Percentiles rank a stretch among this genome's conserved stretches.
These are phyloP conservation scores for Drosophila ohnishii DNA, from an alignment of 1,140 invertebrate species.

Conservation along the genomic window DNA sequence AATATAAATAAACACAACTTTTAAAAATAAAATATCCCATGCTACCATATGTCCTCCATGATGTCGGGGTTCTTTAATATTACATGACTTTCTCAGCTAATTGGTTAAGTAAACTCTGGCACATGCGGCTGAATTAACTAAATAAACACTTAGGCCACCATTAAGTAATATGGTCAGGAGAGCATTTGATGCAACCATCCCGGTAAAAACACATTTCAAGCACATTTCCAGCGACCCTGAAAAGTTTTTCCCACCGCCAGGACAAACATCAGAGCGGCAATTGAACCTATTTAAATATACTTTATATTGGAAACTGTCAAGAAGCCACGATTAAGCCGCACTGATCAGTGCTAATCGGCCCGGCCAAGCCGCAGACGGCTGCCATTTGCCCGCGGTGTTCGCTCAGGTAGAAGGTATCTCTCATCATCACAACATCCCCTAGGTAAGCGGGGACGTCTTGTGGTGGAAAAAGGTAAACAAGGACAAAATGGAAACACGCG, in stretches of 20 bases:
- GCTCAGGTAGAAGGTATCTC: slow-evolving; percentile 48
- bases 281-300: slow-evolving; percentile 79
- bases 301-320: slow-evolving; percentile 67
- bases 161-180: slow-evolving; percentile 24
- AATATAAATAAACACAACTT: background rate
- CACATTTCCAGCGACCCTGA: slow-evolving; percentile 46
- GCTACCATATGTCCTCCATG: slow-evolving; percentile 1
- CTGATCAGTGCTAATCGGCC: slow-evolving; percentile 63
- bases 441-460: slow-evolving; percentile 55
- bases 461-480: slow-evolving; percentile 48
- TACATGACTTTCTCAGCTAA: slow-evolving; percentile 43
- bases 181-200: slow-evolving; percentile 58
- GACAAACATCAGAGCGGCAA: slow-evolving; percentile 48
- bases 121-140: slow-evolving; percentile 36
- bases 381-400: slow-evolving; percentile 9
- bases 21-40: no score
- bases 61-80: background rate
- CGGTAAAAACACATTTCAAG: slow-evolving; percentile 51
- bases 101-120: slow-evolving; percentile 47
- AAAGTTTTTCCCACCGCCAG: slow-evolving; percentile 62
- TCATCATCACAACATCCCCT: slow-evolving; percentile 9
- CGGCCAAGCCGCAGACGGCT: slow-evolving; percentile 42
- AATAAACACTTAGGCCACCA: slow-evolving; percentile 23
- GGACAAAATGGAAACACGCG: slow-evolving; percentile 71
- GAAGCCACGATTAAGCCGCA: slow-evolving; percentile 74